These are phyloP conservation scores for Ammodytes dubius DNA, from an alignment of 2,113 vertebrate genomes.

Conservation along the genomic window DNA sequence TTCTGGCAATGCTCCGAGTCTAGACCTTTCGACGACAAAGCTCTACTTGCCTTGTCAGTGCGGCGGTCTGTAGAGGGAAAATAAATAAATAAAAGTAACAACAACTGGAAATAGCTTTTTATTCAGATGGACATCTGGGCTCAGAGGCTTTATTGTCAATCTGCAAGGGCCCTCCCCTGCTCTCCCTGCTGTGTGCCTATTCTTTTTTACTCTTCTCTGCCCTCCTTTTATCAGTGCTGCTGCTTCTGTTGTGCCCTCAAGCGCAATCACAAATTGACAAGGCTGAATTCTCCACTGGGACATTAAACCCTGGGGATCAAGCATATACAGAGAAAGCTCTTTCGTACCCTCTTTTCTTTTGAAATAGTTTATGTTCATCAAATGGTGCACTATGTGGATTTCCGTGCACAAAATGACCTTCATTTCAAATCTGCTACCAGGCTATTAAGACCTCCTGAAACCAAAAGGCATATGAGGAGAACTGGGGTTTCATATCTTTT, in stretches of 20 bases:
- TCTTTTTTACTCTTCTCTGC: constrained; percentile 9
- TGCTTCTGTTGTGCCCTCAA: constrained; percentile 55
- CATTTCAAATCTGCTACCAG: constrained; percentile 19
- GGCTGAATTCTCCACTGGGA: constrained; percentile 63
- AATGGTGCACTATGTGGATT: constrained; percentile 47
- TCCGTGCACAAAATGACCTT: constrained; percentile 28
- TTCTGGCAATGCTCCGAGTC: neutral
- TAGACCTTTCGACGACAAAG: constrained; percentile 30
- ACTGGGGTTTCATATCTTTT: constrained; percentile 7
- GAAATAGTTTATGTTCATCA: constrained; percentile 59
- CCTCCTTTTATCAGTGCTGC: neutral
- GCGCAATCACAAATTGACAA: constrained; percentile 67
- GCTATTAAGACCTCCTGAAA: neutral
- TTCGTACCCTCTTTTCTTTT: constrained; percentile 34
- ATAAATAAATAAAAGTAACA: constrained; percentile 4
- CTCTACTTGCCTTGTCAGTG: constrained; percentile 27
- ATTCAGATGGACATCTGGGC: constrained; percentile 62
- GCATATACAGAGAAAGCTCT: constrained; percentile 53
- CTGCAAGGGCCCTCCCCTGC: constrained; percentile 41
- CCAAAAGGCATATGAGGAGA: constrained; percentile 15
- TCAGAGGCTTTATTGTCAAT: constrained; percentile 65
- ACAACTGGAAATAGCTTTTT: constrained; percentile 62
- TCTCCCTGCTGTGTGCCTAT: too few relatives aligned
- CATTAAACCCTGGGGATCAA: constrained; percentile 60
- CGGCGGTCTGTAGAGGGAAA: constrained; percentile 21